Percentiles rank a stretch among this genome's conserved stretches.
Conservation (phyloP, 2,113 vertebrate genomes). For the Telmatochromis sp. region DNA sequence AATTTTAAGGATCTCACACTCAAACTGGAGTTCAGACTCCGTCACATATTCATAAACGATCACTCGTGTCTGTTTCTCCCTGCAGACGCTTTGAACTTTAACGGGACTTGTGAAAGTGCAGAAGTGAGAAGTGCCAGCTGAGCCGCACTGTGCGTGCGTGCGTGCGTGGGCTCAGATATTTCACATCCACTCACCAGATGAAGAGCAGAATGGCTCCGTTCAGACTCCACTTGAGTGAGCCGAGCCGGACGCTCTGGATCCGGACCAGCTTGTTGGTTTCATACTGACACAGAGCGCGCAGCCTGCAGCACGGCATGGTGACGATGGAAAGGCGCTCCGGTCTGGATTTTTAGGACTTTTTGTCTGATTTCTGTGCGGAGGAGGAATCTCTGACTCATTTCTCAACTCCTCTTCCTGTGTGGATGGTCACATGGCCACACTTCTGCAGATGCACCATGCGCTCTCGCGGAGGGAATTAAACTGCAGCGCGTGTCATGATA, state of each 20-base stretch:
- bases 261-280: slow-evolving; percentile 63
- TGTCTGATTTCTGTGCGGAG: neutral
- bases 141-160: neutral
- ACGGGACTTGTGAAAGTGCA: neutral
- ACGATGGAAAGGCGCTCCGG: neutral
- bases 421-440: slow-evolving; percentile 46
- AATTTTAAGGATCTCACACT: neutral
- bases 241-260: slow-evolving; percentile 52
- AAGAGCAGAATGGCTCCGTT: slow-evolving; percentile 35
- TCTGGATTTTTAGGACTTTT: neutral
- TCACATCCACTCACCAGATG: slow-evolving; percentile 67
- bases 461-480: neutral
- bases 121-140: neutral
- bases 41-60: accelerated
- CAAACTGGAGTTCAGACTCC: neutral
- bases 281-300: slow-evolving; percentile 38
- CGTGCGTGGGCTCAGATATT: neutral
- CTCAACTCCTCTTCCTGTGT: slow-evolving; percentile 13
- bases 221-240: slow-evolving; percentile 55
- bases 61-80: neutral
- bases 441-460: neutral
- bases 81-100: neutral
- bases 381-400: slow-evolving; percentile 13
- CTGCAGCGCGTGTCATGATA: neutral
- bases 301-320: neutral